Evolutionary conservation across 37 sponge, comb jelly and placozoan genomes (phyloP), one percentile per base, ranked within the genome.

Genomic region (Lycopodina hypogea): DNA sequence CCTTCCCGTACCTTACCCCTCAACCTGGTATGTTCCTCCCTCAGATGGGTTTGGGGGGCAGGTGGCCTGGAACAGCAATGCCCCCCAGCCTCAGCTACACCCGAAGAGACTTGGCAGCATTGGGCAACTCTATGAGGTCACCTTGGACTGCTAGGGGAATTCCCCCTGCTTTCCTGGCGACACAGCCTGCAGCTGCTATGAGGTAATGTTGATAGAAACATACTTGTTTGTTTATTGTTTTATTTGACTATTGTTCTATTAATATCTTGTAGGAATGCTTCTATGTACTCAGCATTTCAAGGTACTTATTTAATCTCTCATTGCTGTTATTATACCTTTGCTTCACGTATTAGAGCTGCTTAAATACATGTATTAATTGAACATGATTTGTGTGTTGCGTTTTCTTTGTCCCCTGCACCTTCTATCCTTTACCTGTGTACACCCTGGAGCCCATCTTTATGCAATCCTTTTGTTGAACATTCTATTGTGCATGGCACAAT

Each of bases 1-100:
- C 37, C 19, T 26, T 63, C 53, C 39, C 38, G 24, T 82, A 66
- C 56, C 64, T 82, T 66, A 11, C 80, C 61, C 71, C 83, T 29
- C 71, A 61, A 23, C 79, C 56, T 28, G 74, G 74, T 3, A 60
- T 76, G 61, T 76, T 60, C 53, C 32, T 76, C 21, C 84, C 77
- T 50, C 84, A 69, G 53, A 68, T 83, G 77, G 83, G 83, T 36
- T 9, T 45, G 48, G 82, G 82, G 19, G 41, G 77, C 17, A 56
- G 84, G 40, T 41, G 69, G 36, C 22, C n/a, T 35, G 56, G 52
- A 0, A n/a, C 38, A 7, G 34, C 59, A 30, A 26, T 76, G 2
- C 76, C 76, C 35, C 76, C 76, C 9, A 39, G 76, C 34, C 40
- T 76, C 28, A 38, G 37, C 61, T 76, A 76, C 45, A 58, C 32